These are phyloP conservation scores for Gymnobelideus leadbeateri DNA, from an alignment of 2,113 vertebrate species.

Conservation along the genomic window DNA sequence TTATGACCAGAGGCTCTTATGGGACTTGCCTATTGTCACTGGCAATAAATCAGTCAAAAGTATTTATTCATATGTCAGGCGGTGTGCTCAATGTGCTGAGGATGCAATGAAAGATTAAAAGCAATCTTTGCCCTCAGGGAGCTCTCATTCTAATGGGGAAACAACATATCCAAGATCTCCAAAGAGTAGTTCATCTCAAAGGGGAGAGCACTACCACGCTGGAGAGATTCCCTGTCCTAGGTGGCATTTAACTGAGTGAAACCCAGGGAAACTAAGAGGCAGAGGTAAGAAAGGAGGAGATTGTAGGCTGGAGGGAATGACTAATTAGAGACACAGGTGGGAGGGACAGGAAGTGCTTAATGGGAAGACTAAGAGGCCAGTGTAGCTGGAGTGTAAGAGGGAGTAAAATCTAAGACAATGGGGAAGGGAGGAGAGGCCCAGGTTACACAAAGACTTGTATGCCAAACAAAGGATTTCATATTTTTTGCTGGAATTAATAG, in stretches of 20 bases:
- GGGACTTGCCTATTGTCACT: not conserved
- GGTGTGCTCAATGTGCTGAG: not conserved
- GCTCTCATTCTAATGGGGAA: not conserved
- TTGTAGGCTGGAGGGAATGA: not conserved
- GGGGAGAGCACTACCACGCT: not conserved
- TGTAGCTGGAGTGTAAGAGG: not conserved
- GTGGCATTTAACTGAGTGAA: not conserved
- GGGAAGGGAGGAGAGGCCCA: not conserved
- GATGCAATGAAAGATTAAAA: not conserved
- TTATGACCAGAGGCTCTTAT: not conserved
- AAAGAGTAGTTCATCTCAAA: not conserved
- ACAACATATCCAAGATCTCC: not conserved
- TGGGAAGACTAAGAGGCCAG: not conserved
- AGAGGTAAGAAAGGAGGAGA: not conserved
- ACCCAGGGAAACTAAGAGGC: not conserved
- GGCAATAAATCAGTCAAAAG: not conserved
- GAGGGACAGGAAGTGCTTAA: not conserved
- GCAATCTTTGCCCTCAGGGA: not conserved
- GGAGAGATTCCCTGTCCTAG: not conserved
- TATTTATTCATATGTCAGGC: not conserved
- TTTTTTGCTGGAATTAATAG: not conserved
- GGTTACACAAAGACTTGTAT: not conserved
- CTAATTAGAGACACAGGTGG: not conserved
- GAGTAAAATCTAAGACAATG: not conserved
- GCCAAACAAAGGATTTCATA: not conserved